Evolutionary conservation across 2,888 invertebrate genomes (phyloP).

Genomic region (Archaeoteleia sp.): DNA sequence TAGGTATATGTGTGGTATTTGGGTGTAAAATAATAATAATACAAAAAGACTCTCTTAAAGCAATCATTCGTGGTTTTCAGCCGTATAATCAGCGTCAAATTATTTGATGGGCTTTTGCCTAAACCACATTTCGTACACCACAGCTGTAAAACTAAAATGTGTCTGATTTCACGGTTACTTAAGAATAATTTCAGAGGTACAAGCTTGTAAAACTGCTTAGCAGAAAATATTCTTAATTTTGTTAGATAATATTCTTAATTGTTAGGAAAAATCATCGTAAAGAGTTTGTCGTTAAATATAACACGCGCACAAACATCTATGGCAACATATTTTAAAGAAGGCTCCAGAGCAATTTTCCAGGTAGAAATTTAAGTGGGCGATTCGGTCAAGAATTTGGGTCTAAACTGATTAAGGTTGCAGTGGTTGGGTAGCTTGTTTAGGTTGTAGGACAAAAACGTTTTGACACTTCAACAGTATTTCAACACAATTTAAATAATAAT

Average conservation of each 20-base stretch:
- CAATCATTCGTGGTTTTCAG: constrained; percentile 37
- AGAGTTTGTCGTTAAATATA: too few species aligned
- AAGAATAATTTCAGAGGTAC: constrained; percentile 20
- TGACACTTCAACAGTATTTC: too few species aligned
- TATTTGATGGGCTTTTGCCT: constrained; percentile 34
- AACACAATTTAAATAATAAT: too few species aligned
- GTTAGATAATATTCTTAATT: constrained; percentile 8
- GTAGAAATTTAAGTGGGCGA: too few species aligned
- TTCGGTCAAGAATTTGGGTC: too few species aligned
- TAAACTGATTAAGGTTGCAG: too few species aligned
- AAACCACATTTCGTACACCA: constrained; percentile 33
- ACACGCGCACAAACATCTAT: too few species aligned
- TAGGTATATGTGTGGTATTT: constrained; percentile 21
- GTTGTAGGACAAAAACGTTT: too few species aligned
- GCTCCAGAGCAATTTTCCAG: too few species aligned
- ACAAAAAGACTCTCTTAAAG: constrained; percentile 6
- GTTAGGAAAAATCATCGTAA: too few species aligned
- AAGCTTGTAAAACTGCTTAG: constrained; percentile 36
- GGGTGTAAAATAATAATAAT: constrained; percentile 13
- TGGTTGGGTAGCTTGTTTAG: too few species aligned
- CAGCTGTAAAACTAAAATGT: constrained; percentile 21
- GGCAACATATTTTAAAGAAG: too few species aligned
- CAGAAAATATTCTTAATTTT: constrained; percentile 18
- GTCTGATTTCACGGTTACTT: constrained; percentile 13
- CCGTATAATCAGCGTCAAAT: constrained; percentile 48